A percentile compares a stretch with the other conserved stretches of the same genome.
phyloP scores from a whole-genome alignment of 2,113 vertebrate genomes.

The Parus major region DNA sequence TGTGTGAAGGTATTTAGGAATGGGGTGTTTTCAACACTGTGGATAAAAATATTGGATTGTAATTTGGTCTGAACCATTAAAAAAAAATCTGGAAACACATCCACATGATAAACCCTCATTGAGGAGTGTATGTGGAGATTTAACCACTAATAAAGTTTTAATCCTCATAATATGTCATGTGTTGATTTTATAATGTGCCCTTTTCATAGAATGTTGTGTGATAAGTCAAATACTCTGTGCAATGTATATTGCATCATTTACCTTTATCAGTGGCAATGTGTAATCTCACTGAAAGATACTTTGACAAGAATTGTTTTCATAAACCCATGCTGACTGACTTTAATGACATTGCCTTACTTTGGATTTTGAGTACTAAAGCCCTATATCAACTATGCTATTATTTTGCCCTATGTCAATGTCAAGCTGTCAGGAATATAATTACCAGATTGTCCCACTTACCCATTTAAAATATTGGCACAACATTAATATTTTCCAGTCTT shows the following conservation, averaged over 20 bases:
- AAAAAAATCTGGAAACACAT: neutral
- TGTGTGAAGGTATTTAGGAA: neutral
- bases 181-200: neutral
- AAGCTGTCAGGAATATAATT: neutral
- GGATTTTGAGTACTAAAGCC: constrained; percentile 11
- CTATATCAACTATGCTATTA: neutral
- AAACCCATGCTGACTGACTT: neutral
- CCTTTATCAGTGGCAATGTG: neutral
- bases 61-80: neutral
- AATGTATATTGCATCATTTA: neutral
- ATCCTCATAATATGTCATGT: neutral
- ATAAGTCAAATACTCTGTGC: neutral
- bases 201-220: neutral
- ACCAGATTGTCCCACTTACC: neutral
- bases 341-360: neutral
- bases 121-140: neutral
- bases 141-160: neutral
- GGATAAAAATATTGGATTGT: neutral
- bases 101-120: neutral
- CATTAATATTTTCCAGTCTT: neutral
- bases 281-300: neutral
- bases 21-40: neutral
- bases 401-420: constrained; percentile 3
- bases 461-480: neutral
- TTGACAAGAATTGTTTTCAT: constrained; percentile 33